Base-by-base conservation (phyloP, 1,140 invertebrate species). In the Ruditapes philippinarum region DNA sequence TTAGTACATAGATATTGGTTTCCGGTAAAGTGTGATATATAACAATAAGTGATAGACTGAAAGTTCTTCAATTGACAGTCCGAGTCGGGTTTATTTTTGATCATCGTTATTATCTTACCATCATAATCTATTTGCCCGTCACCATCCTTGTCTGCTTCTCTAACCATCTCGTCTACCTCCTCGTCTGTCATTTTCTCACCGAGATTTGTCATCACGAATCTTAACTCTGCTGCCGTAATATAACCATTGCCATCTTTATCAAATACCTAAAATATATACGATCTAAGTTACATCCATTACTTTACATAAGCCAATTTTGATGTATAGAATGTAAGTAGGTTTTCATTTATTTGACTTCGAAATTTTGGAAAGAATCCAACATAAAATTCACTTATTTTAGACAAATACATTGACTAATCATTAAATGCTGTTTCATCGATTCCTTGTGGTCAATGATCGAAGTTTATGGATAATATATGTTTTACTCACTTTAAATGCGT, bases 181-280 rank as follows among this genome's bases (percentile, higher is more conserved):
- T 78, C 74, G 19, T 78, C 74, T 0, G 74, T 51, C 45, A 78
- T 51, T 19, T 36, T 51, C 54, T 78, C 74, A 12, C 74, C 74
- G 14, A 78, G 45, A 31, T 54, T 51, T 54, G 74, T 78, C 74
- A 78, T 78, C n/a, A 78, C 45, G 9, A 40, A 36, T 19, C 74
- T 25, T 14, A 78, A 54, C 45, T 78, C 42, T 54, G 42, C 49
- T 12, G 42, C 28, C 1, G 31, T 9, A 22, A 78, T 78, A 78
- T 57, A 78, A 78, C 74, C 74, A 54, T 45, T 78, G 1, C 45
- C 31, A 19, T 78, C 74, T 78, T 78, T 78, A 78, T 78, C 74
- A 54, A 78, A 78, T 22, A 78, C 74, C 65, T 70, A 19, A n/a
- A n/a, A n/a, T n/a, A n/a, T n/a, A n/a, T n/a, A n/a, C n/a, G n/a